Evolutionary conservation across 2,888 invertebrate genomes (phyloP).

Genomic region (Nebria brevicollis): DNA sequence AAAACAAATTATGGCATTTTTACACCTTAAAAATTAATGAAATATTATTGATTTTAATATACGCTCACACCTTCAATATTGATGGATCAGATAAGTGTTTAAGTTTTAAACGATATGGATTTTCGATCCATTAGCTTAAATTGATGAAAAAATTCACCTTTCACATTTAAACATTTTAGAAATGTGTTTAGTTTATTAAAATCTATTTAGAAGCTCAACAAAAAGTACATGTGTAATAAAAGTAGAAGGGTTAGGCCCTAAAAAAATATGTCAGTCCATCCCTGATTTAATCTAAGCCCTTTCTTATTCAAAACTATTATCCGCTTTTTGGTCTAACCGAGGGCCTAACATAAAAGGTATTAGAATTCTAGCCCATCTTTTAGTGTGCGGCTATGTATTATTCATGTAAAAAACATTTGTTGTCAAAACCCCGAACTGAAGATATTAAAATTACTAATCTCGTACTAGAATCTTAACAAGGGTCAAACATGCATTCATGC

Average conservation of each 20-base stretch:
- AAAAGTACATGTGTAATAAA: too few relatives aligned
- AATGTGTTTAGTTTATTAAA: too few relatives aligned
- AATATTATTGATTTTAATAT: too few relatives aligned
- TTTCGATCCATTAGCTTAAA: too few relatives aligned
- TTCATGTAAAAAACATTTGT: slow-evolving; percentile 6
- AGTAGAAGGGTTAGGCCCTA: background rate
- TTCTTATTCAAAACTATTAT: slow-evolving; percentile 18
- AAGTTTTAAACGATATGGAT: too few relatives aligned
- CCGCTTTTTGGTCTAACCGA: slow-evolving; percentile 8
- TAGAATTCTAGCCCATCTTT: slow-evolving; percentile 7
- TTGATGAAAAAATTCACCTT: too few relatives aligned
- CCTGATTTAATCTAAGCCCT: background rate
- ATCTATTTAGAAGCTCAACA: too few relatives aligned
- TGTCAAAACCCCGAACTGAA: slow-evolving; percentile 5
- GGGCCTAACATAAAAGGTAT: background rate
- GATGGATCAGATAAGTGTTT: too few relatives aligned
- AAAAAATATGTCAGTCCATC: background rate
- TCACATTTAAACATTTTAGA: too few relatives aligned
- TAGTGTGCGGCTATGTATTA: slow-evolving; percentile 5
- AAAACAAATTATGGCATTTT: too few relatives aligned
- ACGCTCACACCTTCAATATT: too few relatives aligned
- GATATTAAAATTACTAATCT: slow-evolving; percentile 10
- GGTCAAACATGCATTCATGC: slow-evolving; percentile 11
- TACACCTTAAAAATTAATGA: too few relatives aligned
- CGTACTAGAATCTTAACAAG: background rate